Evolutionary conservation across 2,113 vertebrate species (phyloP).

Genomic region (Clarias magur): DNA sequence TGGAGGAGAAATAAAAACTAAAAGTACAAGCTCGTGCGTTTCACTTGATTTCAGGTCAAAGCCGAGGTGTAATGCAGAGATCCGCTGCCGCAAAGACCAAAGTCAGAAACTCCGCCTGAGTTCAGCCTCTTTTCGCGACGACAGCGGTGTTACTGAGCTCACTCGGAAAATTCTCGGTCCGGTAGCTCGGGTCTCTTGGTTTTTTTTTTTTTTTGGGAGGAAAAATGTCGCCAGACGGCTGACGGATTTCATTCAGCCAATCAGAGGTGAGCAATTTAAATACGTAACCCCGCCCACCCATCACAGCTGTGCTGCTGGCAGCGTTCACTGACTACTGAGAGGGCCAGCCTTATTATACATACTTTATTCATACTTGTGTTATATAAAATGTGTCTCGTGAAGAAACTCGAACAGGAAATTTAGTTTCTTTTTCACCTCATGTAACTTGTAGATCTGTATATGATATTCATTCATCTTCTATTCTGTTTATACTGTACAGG

Average conservation of each 20-base stretch:
- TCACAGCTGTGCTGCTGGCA: background rate
- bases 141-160: background rate
- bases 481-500: too few relatives aligned
- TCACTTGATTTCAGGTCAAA: constrained; percentile 23
- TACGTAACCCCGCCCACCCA: constrained; percentile 36
- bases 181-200: background rate
- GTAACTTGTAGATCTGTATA: background rate
- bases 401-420: background rate
- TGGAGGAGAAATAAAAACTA: background rate
- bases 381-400: background rate
- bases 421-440: background rate
- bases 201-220: constrained; percentile 23
- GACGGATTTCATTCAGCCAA: constrained; percentile 57
- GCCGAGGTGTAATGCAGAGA: background rate
- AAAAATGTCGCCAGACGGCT: constrained; percentile 36
- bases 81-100: constrained; percentile 29
- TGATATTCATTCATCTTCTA: background rate
- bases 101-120: constrained; percentile 29
- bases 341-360: background rate
- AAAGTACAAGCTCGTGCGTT: background rate
- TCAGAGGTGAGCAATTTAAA: constrained; percentile 50
- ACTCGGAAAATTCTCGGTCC: constrained; percentile 52
- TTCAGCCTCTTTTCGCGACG: constrained; percentile 3
- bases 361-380: too few relatives aligned
- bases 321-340: background rate